phyloP scores from a whole-genome alignment of 2,797 vertebrate genomes.

The Micromesistius poutassou region DNA sequence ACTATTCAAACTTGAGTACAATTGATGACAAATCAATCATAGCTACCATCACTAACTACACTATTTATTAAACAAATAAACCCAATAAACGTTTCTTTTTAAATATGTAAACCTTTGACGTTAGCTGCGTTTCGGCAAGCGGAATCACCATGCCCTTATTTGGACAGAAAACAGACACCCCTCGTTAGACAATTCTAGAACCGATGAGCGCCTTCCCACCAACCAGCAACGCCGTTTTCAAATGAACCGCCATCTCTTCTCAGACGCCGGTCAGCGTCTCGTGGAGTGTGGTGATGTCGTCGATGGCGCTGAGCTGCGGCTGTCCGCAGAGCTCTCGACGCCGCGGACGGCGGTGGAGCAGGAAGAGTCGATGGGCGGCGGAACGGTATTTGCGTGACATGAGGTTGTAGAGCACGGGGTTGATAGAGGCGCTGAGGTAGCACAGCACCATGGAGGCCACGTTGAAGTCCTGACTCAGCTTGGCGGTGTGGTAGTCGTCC shows the following conservation, averaged over 20 bases:
- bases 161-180: background rate
- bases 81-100: background rate
- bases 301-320: conserved; percentile 53
- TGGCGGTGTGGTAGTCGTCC: conserved; percentile 69
- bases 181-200: background rate
- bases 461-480: conserved; percentile 85
- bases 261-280: conserved; percentile 69
- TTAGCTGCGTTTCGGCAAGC: background rate
- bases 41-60: background rate
- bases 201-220: no score
- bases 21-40: background rate
- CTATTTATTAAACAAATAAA: background rate
- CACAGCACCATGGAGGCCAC: conserved; percentile 85
- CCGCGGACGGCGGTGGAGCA: conserved; percentile 47
- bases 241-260: background rate
- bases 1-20: background rate
- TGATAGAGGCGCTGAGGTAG: conserved; percentile 87
- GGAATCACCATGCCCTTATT: background rate
- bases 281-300: conserved; percentile 58
- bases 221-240: background rate
- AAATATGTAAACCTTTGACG: background rate
- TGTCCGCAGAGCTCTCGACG: conserved; percentile 32
- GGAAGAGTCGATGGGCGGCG: conserved; percentile 78
- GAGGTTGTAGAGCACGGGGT: conserved; percentile 87
- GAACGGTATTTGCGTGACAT: conserved; percentile 83